A percentile compares a stretch with the other conserved stretches of the same genome.
Evolutionary conservation across 2,113 vertebrate genomes (phyloP).

Genomic region (Cebus imitator): DNA sequence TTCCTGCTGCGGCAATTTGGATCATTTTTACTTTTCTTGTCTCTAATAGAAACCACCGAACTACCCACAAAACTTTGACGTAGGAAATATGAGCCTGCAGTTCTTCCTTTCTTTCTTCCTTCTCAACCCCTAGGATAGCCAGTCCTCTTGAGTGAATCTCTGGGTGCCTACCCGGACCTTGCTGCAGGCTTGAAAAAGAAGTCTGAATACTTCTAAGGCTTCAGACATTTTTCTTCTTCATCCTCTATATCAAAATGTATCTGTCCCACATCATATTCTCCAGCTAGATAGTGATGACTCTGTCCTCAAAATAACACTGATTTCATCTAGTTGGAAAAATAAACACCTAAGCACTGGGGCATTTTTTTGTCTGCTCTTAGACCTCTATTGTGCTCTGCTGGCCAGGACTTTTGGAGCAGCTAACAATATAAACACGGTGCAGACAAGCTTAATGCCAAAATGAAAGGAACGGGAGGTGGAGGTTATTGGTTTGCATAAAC

Average conservation of each 20-base stretch:
- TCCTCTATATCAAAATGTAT: not conserved
- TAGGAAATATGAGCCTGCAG: not conserved
- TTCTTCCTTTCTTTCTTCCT: not conserved
- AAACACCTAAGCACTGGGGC: not conserved
- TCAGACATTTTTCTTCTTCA: not conserved
- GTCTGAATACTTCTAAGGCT: not conserved
- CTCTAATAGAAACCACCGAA: not conserved
- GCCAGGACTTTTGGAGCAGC: not conserved
- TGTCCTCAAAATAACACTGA: not conserved
- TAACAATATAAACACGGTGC: not conserved
- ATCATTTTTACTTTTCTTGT: not conserved
- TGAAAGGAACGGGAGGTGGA: not conserved
- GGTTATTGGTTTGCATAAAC: not conserved
- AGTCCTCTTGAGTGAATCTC: not conserved
- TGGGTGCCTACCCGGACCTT: not conserved
- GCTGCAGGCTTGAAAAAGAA: not conserved
- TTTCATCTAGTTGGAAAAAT: not conserved
- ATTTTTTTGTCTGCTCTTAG: not conserved
- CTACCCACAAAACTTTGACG: not conserved
- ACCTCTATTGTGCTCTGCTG: not conserved
- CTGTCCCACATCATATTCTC: not conserved
- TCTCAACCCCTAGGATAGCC: not conserved
- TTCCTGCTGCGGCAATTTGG: not conserved
- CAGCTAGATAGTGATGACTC: not conserved
- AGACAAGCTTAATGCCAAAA: not conserved